phyloP scores from a whole-genome alignment of 2,888 invertebrate species.

The Diarsia brunnea region DNA sequence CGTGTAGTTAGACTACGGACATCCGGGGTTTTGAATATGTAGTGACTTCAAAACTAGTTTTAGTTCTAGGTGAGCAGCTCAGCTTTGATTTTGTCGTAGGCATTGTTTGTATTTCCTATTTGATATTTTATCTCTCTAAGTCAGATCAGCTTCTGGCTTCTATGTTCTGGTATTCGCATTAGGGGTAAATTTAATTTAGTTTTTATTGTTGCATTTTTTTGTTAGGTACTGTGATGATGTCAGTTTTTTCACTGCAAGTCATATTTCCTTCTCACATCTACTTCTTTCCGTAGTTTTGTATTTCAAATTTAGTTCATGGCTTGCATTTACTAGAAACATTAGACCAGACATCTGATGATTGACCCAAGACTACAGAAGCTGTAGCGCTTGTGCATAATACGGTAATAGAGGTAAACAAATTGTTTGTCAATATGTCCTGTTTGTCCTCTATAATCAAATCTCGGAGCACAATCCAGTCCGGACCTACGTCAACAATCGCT shows the following conservation, averaged over 20 bases:
- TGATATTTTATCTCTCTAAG: not conserved
- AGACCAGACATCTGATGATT: not conserved
- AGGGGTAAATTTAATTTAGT: not conserved
- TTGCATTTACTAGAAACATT: not conserved
- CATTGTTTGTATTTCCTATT: slow-evolving; percentile 13
- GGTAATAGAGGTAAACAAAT: not conserved
- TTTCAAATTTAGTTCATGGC: not conserved
- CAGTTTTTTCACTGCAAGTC: not conserved
- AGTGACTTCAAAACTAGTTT: slow-evolving; percentile 19
- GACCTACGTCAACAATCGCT: slow-evolving; percentile 64
- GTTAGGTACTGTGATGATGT: not conserved
- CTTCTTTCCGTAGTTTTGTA: no score
- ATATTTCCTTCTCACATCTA: not conserved
- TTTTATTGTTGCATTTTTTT: not conserved
- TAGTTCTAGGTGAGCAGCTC: not conserved
- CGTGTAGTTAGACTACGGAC: slow-evolving; percentile 43
- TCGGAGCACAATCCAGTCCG: slow-evolving; percentile 35
- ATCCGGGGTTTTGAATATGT: slow-evolving; percentile 54
- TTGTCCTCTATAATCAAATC: slow-evolving; percentile 22
- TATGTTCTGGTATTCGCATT: not conserved
- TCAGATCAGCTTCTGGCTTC: not conserved
- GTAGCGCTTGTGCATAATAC: not conserved
- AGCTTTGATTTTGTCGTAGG: not conserved
- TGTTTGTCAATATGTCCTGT: not conserved
- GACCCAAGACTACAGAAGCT: not conserved